Percentiles rank a stretch among this genome's conserved stretches.
phyloP scores from a whole-genome alignment of 1,140 invertebrate genomes.

The Halyomorpha halys region DNA sequence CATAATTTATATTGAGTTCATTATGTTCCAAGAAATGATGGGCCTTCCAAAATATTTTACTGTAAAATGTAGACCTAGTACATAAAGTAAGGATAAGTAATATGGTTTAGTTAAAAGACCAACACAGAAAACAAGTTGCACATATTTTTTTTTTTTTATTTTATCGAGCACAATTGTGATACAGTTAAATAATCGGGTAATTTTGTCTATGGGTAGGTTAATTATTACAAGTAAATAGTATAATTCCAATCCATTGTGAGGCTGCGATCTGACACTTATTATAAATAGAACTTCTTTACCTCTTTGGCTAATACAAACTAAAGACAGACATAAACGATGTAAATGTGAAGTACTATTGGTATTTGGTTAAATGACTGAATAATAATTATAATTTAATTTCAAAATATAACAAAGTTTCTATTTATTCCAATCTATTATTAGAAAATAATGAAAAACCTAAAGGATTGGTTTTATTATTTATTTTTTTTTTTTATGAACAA shows the following conservation, averaged over 20 bases:
- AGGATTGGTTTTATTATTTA: neutral
- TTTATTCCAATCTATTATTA: neutral
- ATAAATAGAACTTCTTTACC: neutral
- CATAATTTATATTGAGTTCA: too few species aligned
- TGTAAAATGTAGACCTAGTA: too few species aligned
- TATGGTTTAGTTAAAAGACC: too few species aligned
- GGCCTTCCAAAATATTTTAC: too few species aligned
- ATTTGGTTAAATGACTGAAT: too few species aligned
- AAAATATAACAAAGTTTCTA: constrained; percentile 5
- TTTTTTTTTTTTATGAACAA: too few species aligned
- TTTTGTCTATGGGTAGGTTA: neutral
- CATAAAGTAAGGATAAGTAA: too few species aligned
- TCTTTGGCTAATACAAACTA: constrained; percentile 10
- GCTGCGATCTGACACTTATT: too few species aligned
- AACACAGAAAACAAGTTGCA: neutral
- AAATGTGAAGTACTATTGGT: neutral
- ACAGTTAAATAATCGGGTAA: neutral
- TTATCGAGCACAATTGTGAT: constrained; percentile 1
- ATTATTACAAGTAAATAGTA: too few species aligned
- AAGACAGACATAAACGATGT: neutral
- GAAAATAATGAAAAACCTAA: neutral
- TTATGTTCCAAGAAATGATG: too few species aligned
- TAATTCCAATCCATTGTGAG: too few species aligned
- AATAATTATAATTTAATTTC: neutral
- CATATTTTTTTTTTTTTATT: neutral